Evolutionary conservation across 2,797 vertebrate genomes (phyloP).

Genomic region (Diglossa cyanea): DNA sequence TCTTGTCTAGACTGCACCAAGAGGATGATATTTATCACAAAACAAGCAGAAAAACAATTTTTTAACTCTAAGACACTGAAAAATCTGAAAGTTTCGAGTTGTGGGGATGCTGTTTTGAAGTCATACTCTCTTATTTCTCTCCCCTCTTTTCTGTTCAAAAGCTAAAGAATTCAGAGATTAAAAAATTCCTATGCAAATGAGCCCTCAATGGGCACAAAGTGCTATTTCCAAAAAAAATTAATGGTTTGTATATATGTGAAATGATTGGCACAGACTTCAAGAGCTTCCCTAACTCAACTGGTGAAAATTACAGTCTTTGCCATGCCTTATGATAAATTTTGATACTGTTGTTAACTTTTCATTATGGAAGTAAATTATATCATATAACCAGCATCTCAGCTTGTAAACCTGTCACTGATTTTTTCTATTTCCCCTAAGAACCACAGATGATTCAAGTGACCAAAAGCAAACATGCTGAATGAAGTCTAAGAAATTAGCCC

Average conservation of each 20-base stretch:
- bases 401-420: not conserved
- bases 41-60: not conserved
- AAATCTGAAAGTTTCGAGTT: not conserved
- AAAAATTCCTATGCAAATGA: not conserved
- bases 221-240: not conserved
- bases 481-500: not conserved
- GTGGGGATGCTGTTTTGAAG: not conserved
- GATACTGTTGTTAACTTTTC: not conserved
- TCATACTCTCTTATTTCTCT: not conserved
- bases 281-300: not conserved
- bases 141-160: not conserved
- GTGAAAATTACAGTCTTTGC: not conserved
- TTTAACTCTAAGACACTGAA: not conserved
- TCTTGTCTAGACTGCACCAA: not conserved
- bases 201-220: not conserved
- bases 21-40: not conserved
- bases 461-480: not conserved
- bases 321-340: not conserved
- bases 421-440: not conserved
- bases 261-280: not conserved
- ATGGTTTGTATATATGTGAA: not conserved
- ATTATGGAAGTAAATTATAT: not conserved
- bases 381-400: not conserved
- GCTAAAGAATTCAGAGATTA: not conserved
- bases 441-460: not conserved